Conservation (phyloP, 1,140 invertebrate species). For the Artemia franciscana region DNA sequence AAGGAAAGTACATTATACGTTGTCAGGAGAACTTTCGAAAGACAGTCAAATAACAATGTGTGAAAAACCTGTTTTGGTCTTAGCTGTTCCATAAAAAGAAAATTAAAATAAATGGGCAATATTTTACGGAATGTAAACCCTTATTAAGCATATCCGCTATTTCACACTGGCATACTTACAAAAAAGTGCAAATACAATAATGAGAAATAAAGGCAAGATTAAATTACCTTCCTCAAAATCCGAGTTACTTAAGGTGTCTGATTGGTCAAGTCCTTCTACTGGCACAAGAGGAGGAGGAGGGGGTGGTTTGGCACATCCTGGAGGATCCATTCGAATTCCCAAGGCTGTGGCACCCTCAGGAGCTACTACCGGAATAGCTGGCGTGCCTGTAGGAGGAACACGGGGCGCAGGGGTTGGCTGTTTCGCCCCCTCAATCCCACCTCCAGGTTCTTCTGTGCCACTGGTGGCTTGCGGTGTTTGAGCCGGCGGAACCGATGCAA, state of each 20-base stretch:
- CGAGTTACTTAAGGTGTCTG: not conserved
- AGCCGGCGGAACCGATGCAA: slow-evolving; percentile 21
- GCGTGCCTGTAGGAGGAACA: slow-evolving; percentile 11
- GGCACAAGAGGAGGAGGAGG: slow-evolving; percentile 9
- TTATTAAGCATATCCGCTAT: too few species aligned
- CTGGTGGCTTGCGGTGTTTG: not conserved
- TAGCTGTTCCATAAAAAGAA: too few species aligned
- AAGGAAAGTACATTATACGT: too few species aligned
- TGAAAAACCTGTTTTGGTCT: too few species aligned
- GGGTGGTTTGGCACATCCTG: slow-evolving; percentile 6
- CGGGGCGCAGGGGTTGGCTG: slow-evolving; percentile 8
- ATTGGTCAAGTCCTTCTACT: slow-evolving; percentile 4
- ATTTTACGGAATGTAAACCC: too few species aligned
- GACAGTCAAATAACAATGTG: too few species aligned
- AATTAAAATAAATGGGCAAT: too few species aligned
- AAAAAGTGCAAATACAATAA: too few species aligned
- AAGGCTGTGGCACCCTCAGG: not conserved
- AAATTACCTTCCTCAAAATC: not conserved
- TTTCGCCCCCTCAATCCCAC: not conserved
- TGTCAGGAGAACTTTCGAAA: too few species aligned
- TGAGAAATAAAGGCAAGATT: too few species aligned
- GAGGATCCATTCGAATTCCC: slow-evolving; percentile 8
- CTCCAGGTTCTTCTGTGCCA: not conserved
- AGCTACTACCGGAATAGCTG: not conserved
- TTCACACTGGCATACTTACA: too few species aligned